phyloP scores from a whole-genome alignment of 1,140 invertebrate species.

The Drosophila lini region DNA sequence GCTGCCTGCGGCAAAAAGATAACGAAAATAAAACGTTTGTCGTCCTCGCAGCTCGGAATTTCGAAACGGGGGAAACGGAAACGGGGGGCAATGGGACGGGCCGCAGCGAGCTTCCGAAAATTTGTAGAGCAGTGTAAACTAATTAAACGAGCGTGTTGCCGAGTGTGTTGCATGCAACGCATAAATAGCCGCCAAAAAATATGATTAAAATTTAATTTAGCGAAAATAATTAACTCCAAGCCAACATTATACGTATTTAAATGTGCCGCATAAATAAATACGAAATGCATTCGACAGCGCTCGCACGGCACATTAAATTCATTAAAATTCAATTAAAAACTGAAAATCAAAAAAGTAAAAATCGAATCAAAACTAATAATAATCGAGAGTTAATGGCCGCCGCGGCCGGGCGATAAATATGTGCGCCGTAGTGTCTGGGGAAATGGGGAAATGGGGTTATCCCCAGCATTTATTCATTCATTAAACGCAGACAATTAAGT shows the following conservation, averaged over 20 bases:
- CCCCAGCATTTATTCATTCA: slow-evolving; percentile 74
- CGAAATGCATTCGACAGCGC: slow-evolving; percentile 7
- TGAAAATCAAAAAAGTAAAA: slow-evolving; percentile 56
- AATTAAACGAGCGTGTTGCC: slow-evolving; percentile 63
- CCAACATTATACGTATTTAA: slow-evolving; percentile 46
- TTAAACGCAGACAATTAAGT: slow-evolving; percentile 83
- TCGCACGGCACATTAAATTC: slow-evolving; percentile 63
- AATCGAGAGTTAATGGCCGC: slow-evolving; percentile 67
- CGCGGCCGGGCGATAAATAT: slow-evolving; percentile 51
- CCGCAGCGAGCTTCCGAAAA: slow-evolving; percentile 30
- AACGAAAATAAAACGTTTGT: slow-evolving; percentile 82
- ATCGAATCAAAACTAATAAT: slow-evolving; percentile 76
- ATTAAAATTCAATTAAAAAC: slow-evolving; percentile 81
- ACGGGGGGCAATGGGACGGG: background rate
- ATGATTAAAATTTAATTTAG: slow-evolving; percentile 82
- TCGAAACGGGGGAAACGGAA: background rate
- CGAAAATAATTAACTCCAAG: slow-evolving; percentile 76
- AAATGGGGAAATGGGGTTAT: background rate
- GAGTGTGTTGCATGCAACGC: slow-evolving; percentile 46
- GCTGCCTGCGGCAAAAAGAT: slow-evolving; percentile 84
- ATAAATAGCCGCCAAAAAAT: slow-evolving; percentile 62
- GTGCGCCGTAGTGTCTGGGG: background rate
- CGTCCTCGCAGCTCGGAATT: slow-evolving; percentile 31
- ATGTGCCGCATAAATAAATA: slow-evolving; percentile 39
- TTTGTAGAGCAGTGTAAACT: slow-evolving; percentile 76